Base-by-base conservation (phyloP, 2,888 invertebrate genomes). In the Polyommatus iphigenia region DNA sequence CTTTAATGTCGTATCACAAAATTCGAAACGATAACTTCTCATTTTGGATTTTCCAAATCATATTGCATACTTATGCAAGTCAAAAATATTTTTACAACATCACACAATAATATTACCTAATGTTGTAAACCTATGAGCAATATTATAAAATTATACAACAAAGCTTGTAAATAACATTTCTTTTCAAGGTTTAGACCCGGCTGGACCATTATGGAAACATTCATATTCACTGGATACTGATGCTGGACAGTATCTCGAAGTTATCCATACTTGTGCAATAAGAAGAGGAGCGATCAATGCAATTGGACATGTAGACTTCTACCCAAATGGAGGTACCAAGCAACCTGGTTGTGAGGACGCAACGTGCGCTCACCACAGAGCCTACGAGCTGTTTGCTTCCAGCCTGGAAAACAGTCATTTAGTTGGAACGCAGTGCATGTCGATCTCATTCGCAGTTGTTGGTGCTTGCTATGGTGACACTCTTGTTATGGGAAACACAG, bases 91-190 rank as follows among this genome's bases (percentile, higher is more conserved):
- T 54, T 54, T 18, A 5, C 1, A 54, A 54, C 10, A 18, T 54
- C 18, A 54, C 13, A 3, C 54, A 18, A 5, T 5, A 54, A 54
- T 54, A 15, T 0, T 32, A 32, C 3, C 13, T 50, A 15, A 50
- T 50, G 50, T 50, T 50, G 54, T 54, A 18, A 54, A 54, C 13
- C 3, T 54, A 5, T 54, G 18, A 18, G 18, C 18, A 54, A 18
- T 54, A 54, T 54, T 54, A 54, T 18, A 54, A 54, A 54, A 54
- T 54, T 54, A 15, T 50, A 7, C 13, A 13, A 50, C 50, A 50
- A 50, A 13, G 0, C 50, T 50, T 91, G 92, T 91, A 57, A 82
- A 62, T 62, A 62, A 8, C 3, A 20, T 62, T 62, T 62, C 0
- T 8, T 62, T 62, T 7, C n/a, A 62, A 62, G 59, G 20, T 2